Evolutionary conservation across 2,797 vertebrate species (phyloP).

Genomic region (Nannoperca australis): DNA sequence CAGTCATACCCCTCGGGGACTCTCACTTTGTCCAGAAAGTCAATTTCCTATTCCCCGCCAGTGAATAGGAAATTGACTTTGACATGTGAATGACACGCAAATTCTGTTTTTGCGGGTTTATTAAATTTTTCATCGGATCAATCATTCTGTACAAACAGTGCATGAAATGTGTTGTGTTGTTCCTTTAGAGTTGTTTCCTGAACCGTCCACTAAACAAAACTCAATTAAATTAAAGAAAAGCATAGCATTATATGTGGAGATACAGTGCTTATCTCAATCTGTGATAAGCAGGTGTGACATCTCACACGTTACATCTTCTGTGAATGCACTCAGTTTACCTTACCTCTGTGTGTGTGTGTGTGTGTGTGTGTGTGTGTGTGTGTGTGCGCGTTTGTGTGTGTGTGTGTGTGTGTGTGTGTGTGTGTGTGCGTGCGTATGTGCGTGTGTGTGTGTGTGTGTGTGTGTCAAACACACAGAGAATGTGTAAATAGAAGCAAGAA

Average conservation of each 20-base stretch:
- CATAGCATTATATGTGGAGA: background rate
- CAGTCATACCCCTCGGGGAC: constrained; percentile 54
- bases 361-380: background rate
- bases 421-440: background rate
- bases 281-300: constrained; percentile 19
- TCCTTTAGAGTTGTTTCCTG: background rate
- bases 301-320: constrained; percentile 10
- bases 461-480: background rate
- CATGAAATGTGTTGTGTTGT: constrained; percentile 28
- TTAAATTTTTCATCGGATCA: constrained; percentile 65
- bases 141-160: constrained; percentile 59
- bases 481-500: background rate
- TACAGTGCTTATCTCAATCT: constrained; percentile 4
- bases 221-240: constrained; percentile 38
- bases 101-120: constrained; percentile 56
- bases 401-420: background rate
- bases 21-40: constrained; percentile 72
- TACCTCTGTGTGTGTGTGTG: background rate
- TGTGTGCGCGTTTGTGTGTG: constrained; percentile 9
- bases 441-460: background rate
- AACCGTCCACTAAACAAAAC: constrained; percentile 34
- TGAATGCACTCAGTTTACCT: background rate
- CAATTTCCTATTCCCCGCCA: constrained; percentile 62
- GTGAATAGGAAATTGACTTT: constrained; percentile 66
- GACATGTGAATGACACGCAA: constrained; percentile 63